Evolutionary conservation across 2,113 vertebrate genomes (phyloP).

Genomic region (Rhizomys pruinosus): DNA sequence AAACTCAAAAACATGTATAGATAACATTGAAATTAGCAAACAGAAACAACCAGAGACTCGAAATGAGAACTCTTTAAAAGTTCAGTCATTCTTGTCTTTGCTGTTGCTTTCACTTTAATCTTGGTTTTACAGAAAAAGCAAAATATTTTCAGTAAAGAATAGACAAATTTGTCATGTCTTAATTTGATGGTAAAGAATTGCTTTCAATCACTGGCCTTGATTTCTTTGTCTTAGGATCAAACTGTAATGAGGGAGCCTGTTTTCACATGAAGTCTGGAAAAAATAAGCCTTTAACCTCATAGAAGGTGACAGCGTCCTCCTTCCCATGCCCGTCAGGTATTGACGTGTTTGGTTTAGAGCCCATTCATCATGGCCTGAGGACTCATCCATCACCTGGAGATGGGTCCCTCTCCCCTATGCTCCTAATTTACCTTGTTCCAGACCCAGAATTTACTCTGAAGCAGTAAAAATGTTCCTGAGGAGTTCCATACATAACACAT

Average conservation of each 20-base stretch:
- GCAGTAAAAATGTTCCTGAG: neutral
- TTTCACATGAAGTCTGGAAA: constrained; percentile 55
- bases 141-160: constrained; percentile 70
- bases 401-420: neutral
- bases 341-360: constrained; percentile 73
- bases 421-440: constrained; percentile 55
- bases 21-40: constrained; percentile 14
- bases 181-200: constrained; percentile 74
- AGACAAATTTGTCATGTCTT: constrained; percentile 74
- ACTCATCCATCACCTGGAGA: constrained; percentile 58
- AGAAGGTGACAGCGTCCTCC: constrained; percentile 38
- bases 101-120: constrained; percentile 51
- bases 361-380: constrained; percentile 69
- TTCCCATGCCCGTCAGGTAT: constrained; percentile 65
- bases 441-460: neutral
- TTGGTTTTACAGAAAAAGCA: constrained; percentile 70
- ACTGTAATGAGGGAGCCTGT: constrained; percentile 67
- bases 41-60: neutral
- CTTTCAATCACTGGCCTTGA: constrained; percentile 69
- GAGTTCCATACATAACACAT: neutral
- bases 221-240: constrained; percentile 80
- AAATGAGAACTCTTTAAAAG: neutral
- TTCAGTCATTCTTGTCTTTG: neutral
- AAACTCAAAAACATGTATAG: neutral
- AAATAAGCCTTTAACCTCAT: constrained; percentile 67